A percentile compares a stretch with the other conserved stretches of the same genome.
Conservation (phyloP, 2,888 invertebrate species). For the Ectobius pallidus region DNA sequence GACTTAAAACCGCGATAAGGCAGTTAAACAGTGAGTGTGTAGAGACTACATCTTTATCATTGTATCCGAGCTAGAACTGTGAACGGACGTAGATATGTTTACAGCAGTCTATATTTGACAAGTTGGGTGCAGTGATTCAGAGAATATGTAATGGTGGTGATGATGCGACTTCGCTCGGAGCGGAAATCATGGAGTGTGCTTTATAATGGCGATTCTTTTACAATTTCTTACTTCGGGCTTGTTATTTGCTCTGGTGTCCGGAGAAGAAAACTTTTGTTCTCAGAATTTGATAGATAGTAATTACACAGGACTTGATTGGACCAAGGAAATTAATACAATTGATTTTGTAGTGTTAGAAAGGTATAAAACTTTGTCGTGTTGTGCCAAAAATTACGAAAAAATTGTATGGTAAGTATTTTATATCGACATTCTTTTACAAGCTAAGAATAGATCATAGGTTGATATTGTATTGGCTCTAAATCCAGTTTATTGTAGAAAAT, state of each 20-base stretch:
- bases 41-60: not conserved
- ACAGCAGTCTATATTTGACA: not conserved
- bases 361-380: not conserved
- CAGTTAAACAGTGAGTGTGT: too few species aligned
- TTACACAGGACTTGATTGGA: not conserved
- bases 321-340: not conserved
- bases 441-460: not conserved
- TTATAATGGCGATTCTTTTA: not conserved
- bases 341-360: not conserved
- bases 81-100: not conserved
- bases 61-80: too few species aligned
- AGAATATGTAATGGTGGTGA: not conserved
- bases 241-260: not conserved
- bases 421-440: not conserved
- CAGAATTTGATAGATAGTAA: not conserved
- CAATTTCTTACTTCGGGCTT: not conserved
- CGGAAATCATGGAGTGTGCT: not conserved
- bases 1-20: too few species aligned
- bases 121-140: not conserved
- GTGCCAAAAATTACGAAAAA: not conserved
- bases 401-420: not conserved
- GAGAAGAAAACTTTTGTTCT: not conserved
- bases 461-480: not conserved
- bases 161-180: not conserved
- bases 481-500: not conserved